Percentiles rank a stretch among this genome's conserved stretches.
Conservation (phyloP, 2,797 vertebrate genomes). For the Champsocephalus gunnari region DNA sequence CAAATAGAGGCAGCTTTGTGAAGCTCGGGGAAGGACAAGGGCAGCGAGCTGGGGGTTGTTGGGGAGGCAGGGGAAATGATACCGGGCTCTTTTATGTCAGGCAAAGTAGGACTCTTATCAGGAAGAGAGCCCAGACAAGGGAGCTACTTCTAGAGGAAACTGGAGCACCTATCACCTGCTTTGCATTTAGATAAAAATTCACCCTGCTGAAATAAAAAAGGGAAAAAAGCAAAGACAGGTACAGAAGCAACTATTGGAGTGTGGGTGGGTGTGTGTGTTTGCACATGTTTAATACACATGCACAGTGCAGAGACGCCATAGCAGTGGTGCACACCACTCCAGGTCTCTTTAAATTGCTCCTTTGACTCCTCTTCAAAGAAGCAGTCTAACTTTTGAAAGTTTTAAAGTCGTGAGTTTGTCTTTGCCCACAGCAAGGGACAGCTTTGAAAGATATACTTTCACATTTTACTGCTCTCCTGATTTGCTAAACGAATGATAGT, state of each 20-base stretch:
- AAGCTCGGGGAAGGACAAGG: conserved; percentile 84
- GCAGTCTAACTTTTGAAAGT: conserved; percentile 79
- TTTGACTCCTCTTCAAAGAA: conserved; percentile 83
- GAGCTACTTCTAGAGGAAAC: conserved; percentile 88
- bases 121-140: conserved; percentile 88
- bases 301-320: conserved; percentile 54
- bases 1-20: conserved; percentile 96
- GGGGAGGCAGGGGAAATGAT: conserved; percentile 87
- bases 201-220: conserved; percentile 82
- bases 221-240: conserved; percentile 77
- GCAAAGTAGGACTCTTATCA: conserved; percentile 89
- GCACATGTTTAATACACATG: conserved; percentile 56
- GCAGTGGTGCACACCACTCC: conserved; percentile 74
- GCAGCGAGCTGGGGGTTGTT: conserved; percentile 84
- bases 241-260: conserved; percentile 78
- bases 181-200: conserved; percentile 91
- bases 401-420: conserved; percentile 75
- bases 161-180: conserved; percentile 90
- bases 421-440: conserved; percentile 84
- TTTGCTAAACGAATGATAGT: conserved; percentile 76
- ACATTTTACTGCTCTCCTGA: conserved; percentile 74
- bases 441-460: conserved; percentile 80
- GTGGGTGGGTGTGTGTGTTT: conserved; percentile 70
- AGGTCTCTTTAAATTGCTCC: conserved; percentile 85
- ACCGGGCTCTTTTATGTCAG: conserved; percentile 91